A percentile compares a stretch with the other conserved stretches of the same genome.
These are phyloP conservation scores for Drosophila mauritiana DNA, from an alignment of 1,140 invertebrate genomes.

Conservation along the genomic window DNA sequence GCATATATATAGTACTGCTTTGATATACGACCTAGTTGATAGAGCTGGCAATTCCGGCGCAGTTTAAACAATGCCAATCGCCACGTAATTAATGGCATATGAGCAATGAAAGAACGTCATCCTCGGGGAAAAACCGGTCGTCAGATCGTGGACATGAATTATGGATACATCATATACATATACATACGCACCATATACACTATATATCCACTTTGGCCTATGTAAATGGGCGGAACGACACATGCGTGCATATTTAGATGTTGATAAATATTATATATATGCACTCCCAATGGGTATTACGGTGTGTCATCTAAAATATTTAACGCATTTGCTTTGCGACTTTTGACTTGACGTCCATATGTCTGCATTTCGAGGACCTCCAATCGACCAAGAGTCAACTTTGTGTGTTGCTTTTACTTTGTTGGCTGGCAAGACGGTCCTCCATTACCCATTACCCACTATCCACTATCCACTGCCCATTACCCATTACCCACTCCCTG, in stretches of 20 bases:
- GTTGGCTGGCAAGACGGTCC: background rate
- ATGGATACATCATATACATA: conserved; percentile 39
- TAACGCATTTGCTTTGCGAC: conserved; percentile 58
- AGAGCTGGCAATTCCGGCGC: conserved; percentile 16
- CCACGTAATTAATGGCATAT: conserved; percentile 64
- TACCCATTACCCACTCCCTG: no score
- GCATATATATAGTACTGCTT: background rate
- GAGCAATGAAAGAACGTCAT: conserved; percentile 19
- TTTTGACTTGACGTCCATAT: conserved; percentile 26
- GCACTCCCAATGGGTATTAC: conserved; percentile 49
- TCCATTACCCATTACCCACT: no score
- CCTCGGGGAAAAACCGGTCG: background rate
- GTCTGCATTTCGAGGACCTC: conserved; percentile 49
- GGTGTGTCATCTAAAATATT: conserved; percentile 64
- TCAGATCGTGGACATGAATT: conserved; percentile 53
- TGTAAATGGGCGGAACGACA: conserved; percentile 37
- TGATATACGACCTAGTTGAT: conserved; percentile 19
- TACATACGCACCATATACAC: background rate
- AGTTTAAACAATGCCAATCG: conserved; percentile 41
- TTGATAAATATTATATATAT: conserved; percentile 73
- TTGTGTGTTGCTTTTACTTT: background rate
- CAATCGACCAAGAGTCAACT: conserved; percentile 34
- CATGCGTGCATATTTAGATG: conserved; percentile 67
- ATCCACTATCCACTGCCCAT: no score
- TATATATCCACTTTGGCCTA: background rate